Evolutionary conservation across 2,888 invertebrate species (phyloP).

Genomic region (Sinhomidia bicolor): DNA sequence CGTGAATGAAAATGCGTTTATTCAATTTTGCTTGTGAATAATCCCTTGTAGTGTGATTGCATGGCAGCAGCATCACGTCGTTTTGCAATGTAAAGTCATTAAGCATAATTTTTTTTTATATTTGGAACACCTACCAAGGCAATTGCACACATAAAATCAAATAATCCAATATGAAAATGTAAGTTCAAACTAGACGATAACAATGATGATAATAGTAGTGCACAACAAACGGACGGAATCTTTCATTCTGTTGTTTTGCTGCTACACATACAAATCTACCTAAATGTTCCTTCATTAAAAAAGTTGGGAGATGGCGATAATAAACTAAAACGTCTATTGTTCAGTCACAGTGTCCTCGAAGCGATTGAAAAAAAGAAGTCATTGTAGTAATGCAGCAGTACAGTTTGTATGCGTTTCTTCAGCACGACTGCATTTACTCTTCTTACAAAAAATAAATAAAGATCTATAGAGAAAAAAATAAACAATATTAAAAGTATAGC

Average conservation of each 20-base stretch:
- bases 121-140: constrained; percentile 41
- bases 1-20: not conserved
- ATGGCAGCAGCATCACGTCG: not conserved
- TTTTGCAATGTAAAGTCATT: not conserved
- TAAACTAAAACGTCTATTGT: constrained; percentile 36
- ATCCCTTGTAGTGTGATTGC: not conserved
- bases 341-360: constrained; percentile 41
- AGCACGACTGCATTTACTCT: not conserved
- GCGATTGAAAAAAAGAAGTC: constrained; percentile 30
- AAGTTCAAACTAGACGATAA: constrained; percentile 15
- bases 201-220: not conserved
- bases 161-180: not conserved
- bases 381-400: constrained; percentile 24
- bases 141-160: constrained; percentile 13
- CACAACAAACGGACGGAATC: not conserved
- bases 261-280: not conserved
- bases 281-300: constrained; percentile 32
- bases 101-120: not conserved
- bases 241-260: not conserved
- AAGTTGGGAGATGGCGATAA: constrained; percentile 9
- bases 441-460: not conserved
- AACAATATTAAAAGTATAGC: not conserved
- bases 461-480: too few relatives aligned
- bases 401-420: not conserved
- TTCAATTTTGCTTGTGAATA: not conserved